Evolutionary conservation across 2,888 invertebrate genomes (phyloP), one percentile per base, ranked within the genome.

Genomic region (Gisinianus flammeolus): DNA sequence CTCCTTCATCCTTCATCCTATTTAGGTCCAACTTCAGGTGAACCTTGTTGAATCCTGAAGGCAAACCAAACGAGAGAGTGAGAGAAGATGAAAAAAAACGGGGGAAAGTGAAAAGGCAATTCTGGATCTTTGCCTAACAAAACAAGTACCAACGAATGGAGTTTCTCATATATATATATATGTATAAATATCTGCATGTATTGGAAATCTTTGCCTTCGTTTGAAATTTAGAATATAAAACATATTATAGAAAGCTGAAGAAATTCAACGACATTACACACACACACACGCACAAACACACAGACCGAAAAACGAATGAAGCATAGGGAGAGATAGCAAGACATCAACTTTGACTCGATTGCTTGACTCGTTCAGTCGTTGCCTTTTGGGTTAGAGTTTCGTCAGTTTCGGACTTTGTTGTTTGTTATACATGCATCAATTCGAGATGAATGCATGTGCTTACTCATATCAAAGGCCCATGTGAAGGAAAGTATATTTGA

Each of bases 11-110:
- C 44, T 44, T 44, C 44, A 19, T 44, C 44, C 62, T 62, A 26
- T 6, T 22, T 16, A 24, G 12, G 24, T 62, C 62, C 28, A 44
- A 44, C 62, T 26, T 28, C 62, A 62, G 62, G 62, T 62, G 26
- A 62, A 62, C 62, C 62, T 62, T 62, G 62, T 62, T 62, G 28
- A 62, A 26, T 62, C 62, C 62, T 62, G 10, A 24, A 62, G 62
- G 62, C 62, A 26, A 26, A 24, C 44, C 19, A 44, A 8, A 35
- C 12, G 35, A 35, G 12, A 12, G 12, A 6, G 44, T 8, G 12
- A 5, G 12, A 44, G 44, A 44, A 19, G 8, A 44, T 16, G 44
- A 6, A 44, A 44, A 6, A 44, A 6, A 44, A 35, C 12, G 12
- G 12, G 35, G 12, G 35, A 44, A 44, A 19, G 19, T 44, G 44